phyloP scores from a whole-genome alignment of 2,113 vertebrate species.

The Physeter macrocephalus region DNA sequence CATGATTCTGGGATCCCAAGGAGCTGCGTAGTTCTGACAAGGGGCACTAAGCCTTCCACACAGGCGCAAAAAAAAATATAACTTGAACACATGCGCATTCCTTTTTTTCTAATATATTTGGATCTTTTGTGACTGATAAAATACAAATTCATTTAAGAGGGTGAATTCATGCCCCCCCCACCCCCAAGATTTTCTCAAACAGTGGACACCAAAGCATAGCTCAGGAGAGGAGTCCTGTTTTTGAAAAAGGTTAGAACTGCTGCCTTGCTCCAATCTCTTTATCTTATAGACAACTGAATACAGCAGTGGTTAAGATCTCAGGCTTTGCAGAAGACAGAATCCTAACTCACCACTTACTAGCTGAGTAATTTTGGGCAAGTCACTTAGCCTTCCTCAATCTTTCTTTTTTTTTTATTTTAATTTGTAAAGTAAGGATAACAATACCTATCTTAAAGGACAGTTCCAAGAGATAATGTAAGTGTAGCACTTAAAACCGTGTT shows the following conservation, averaged over 20 bases:
- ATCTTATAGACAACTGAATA: background rate
- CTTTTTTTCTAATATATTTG: background rate
- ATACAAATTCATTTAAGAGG: background rate
- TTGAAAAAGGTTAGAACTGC: background rate
- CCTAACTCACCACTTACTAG: background rate
- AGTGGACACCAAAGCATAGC: background rate
- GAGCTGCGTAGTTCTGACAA: background rate
- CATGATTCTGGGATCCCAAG: background rate
- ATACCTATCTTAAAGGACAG: background rate
- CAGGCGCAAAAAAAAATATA: background rate
- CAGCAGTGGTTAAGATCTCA: background rate
- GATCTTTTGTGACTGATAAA: background rate
- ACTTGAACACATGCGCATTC: background rate
- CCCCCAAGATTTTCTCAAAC: background rate
- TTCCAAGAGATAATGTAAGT: background rate
- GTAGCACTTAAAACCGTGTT: background rate
- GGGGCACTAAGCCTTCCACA: background rate
- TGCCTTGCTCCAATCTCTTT: background rate
- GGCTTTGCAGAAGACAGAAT: background rate
- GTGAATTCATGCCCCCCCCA: background rate
- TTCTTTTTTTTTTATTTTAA: background rate
- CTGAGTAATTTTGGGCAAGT: background rate
- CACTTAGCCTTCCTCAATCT: background rate
- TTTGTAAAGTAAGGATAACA: background rate
- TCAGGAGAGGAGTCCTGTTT: background rate